Conservation (phyloP, 2,888 invertebrate genomes). For the Tribolium freemani region DNA sequence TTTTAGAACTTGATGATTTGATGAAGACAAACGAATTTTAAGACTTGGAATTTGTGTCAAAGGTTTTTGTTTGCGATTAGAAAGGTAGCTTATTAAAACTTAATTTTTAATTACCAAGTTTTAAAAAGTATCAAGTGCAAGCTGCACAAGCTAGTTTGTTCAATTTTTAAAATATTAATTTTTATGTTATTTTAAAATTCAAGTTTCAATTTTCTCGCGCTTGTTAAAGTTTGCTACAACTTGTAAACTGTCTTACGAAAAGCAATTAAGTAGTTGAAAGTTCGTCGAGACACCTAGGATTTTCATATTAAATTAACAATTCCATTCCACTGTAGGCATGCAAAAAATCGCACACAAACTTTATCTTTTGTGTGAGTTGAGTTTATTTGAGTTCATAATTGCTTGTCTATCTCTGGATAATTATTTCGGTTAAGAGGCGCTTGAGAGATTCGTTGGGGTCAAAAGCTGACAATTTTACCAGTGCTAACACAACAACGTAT, state of each 20-base stretch:
- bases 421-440: conserved; percentile 8
- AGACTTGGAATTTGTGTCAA: no score
- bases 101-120: no score
- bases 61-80: no score
- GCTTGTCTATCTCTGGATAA: background rate
- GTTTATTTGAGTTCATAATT: background rate
- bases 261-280: background rate
- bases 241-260: background rate
- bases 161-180: no score
- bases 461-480: conserved; percentile 24
- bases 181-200: background rate
- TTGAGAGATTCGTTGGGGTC: conserved; percentile 15
- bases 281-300: background rate
- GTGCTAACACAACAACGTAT: conserved; percentile 9
- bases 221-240: background rate
- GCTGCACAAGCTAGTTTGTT: no score
- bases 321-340: background rate
- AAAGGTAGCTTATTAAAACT: no score
- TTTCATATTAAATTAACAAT: background rate
- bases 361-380: background rate
- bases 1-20: no score
- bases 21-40: no score
- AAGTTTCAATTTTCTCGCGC: background rate
- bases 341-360: no score
- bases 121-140: no score